These are phyloP conservation scores for Bombus waltoni DNA, from an alignment of 1,140 invertebrate species.

Conservation along the genomic window DNA sequence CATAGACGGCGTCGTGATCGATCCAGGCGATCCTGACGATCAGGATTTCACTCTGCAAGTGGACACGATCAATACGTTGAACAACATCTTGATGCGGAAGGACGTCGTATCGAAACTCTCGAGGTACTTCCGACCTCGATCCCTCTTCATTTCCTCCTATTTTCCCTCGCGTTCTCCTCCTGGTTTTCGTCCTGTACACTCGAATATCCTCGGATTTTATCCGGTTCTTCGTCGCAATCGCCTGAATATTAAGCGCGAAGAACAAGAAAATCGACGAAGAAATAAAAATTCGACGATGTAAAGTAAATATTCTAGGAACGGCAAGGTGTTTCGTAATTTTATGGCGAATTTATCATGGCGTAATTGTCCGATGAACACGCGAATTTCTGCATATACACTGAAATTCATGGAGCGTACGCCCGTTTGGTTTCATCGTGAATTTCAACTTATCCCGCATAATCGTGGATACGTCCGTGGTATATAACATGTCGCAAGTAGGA, in stretches of 20 bases:
- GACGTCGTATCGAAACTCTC: slow-evolving; percentile 88
- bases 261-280: not conserved
- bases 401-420: too few species aligned
- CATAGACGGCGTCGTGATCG: slow-evolving; percentile 95
- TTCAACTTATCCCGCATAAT: not conserved
- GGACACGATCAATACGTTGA: slow-evolving; percentile 88
- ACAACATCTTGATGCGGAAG: slow-evolving; percentile 89
- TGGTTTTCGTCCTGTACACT: not conserved
- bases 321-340: too few species aligned
- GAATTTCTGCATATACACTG: too few species aligned
- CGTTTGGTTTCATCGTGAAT: not conserved
- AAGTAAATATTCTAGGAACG: not conserved
- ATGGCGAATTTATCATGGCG: too few species aligned
- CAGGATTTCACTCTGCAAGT: slow-evolving; percentile 80
- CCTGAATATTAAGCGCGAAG: not conserved
- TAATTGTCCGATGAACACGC: too few species aligned
- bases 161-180: not conserved
- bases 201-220: too few species aligned
- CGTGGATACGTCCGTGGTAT: slow-evolving; percentile 2
- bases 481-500: slow-evolving; percentile 2
- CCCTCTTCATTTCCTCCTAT: not conserved
- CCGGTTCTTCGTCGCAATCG: not conserved
- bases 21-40: slow-evolving; percentile 86
- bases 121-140: slow-evolving; percentile 77
- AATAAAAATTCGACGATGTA: not conserved